phyloP scores from a whole-genome alignment of 92 coral and sea anemone species.

The Meandrina meandrites region DNA sequence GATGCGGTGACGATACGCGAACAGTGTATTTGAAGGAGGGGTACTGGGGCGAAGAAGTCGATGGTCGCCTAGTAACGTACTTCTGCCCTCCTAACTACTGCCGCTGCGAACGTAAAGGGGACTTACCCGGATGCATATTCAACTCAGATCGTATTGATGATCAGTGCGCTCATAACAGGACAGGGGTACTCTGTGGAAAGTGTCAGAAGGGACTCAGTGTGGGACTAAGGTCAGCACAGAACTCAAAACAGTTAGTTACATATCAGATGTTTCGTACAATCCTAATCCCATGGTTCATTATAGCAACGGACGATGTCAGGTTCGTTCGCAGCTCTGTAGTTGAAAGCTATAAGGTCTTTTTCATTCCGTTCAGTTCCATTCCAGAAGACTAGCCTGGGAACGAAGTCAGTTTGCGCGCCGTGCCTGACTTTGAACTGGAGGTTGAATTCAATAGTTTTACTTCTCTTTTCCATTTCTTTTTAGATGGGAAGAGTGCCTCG shows the following conservation, averaged over 20 bases:
- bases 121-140: constrained; percentile 75
- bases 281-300: too few species aligned
- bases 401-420: too few species aligned
- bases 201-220: constrained; percentile 77
- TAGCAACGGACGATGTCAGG: too few species aligned
- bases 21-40: constrained; percentile 77
- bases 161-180: constrained; percentile 75
- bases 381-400: too few species aligned
- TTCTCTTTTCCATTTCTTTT: not conserved
- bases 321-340: too few species aligned
- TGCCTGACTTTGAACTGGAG: too few species aligned
- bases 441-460: too few species aligned
- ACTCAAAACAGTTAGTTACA: not conserved
- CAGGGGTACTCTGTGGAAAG: constrained; percentile 85
- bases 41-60: constrained; percentile 82
- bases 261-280: too few species aligned
- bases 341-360: too few species aligned
- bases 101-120: constrained; percentile 51
- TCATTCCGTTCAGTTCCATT: too few species aligned
- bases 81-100: constrained; percentile 88
- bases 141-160: constrained; percentile 57
- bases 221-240: constrained; percentile 54
- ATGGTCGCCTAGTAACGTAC: constrained; percentile 75
- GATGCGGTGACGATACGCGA: constrained; percentile 68
- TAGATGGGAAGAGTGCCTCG: constrained; percentile 67